These are phyloP conservation scores for Porites evermanni DNA, from an alignment of 92 coral and sea anemone genomes.

Conservation along the genomic window DNA sequence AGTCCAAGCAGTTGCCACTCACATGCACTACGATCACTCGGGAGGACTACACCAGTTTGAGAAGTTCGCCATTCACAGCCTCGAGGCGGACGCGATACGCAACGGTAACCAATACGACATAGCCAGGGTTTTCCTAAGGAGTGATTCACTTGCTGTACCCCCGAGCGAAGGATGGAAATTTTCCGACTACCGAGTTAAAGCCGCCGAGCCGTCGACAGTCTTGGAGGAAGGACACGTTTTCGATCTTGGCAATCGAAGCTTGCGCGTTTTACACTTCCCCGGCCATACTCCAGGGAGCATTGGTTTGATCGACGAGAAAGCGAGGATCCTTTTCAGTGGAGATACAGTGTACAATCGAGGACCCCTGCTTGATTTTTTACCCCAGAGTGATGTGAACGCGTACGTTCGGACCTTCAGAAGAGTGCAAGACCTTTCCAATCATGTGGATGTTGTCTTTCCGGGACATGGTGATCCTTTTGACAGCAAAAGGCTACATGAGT, in stretches of 20 bases:
- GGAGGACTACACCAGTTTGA: slow-evolving; percentile 91
- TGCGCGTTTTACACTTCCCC: slow-evolving; percentile 80
- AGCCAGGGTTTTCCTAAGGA: slow-evolving; percentile 48
- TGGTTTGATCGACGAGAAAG: slow-evolving; percentile 75
- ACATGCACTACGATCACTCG: slow-evolving; percentile 85
- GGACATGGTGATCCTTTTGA: slow-evolving; percentile 76
- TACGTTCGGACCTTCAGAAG: slow-evolving; percentile 74
- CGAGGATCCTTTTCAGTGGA: slow-evolving; percentile 74
- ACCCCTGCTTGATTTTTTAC: slow-evolving; percentile 79
- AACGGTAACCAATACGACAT: slow-evolving; percentile 75
- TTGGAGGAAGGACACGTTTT: slow-evolving; percentile 79
- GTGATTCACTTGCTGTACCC: slow-evolving; percentile 58
- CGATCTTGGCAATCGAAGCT: slow-evolving; percentile 76
- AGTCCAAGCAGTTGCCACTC: slow-evolving; percentile 84
- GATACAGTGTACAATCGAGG: slow-evolving; percentile 73
- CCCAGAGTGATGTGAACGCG: slow-evolving; percentile 64
- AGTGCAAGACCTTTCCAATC: slow-evolving; percentile 65
- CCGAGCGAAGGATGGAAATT: slow-evolving; percentile 74
- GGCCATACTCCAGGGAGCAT: slow-evolving; percentile 88
- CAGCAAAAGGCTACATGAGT: slow-evolving; percentile 55
- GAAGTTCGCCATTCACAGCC: slow-evolving; percentile 75
- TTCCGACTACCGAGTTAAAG: slow-evolving; percentile 56
- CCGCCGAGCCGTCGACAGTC: slow-evolving; percentile 71
- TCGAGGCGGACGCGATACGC: slow-evolving; percentile 73
- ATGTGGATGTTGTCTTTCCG: slow-evolving; percentile 76